Conservation (phyloP, 2,888 invertebrate genomes). For the Magallana nippona region DNA sequence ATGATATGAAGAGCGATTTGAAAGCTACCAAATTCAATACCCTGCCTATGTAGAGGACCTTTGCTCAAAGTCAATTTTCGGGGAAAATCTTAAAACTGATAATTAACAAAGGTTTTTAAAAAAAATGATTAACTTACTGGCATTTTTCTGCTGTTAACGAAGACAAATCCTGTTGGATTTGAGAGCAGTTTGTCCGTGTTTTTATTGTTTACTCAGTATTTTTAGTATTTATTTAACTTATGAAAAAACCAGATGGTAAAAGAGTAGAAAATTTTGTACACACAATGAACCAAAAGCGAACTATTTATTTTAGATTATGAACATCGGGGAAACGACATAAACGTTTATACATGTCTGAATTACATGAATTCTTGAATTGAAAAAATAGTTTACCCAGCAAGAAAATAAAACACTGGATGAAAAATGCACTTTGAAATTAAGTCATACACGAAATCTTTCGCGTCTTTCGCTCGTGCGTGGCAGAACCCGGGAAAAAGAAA, state of each 20-base stretch:
- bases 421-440: constrained; percentile 35
- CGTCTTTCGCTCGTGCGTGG: constrained; percentile 39
- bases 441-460: constrained; percentile 25
- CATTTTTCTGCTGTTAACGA: too few relatives aligned
- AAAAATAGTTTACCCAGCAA: constrained; percentile 31
- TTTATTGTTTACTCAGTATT: neutral
- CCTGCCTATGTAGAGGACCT: too few relatives aligned
- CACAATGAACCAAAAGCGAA: neutral
- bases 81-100: too few relatives aligned
- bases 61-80: too few relatives aligned
- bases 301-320: constrained; percentile 32
- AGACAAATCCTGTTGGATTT: neutral
- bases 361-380: constrained; percentile 33
- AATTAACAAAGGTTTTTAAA: too few relatives aligned
- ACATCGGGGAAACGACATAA: constrained; percentile 24
- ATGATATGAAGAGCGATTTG: too few relatives aligned
- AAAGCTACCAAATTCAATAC: too few relatives aligned
- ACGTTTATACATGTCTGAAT: constrained; percentile 31
- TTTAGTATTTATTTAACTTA: constrained; percentile 22
- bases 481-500: constrained; percentile 30
- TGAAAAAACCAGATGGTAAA: constrained; percentile 6
- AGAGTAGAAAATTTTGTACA: neutral
- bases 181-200: neutral
- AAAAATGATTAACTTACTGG: too few relatives aligned
- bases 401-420: constrained; percentile 18